These are phyloP conservation scores for Parochlus steinenii DNA, from an alignment of 2,888 invertebrate genomes.

Conservation along the genomic window DNA sequence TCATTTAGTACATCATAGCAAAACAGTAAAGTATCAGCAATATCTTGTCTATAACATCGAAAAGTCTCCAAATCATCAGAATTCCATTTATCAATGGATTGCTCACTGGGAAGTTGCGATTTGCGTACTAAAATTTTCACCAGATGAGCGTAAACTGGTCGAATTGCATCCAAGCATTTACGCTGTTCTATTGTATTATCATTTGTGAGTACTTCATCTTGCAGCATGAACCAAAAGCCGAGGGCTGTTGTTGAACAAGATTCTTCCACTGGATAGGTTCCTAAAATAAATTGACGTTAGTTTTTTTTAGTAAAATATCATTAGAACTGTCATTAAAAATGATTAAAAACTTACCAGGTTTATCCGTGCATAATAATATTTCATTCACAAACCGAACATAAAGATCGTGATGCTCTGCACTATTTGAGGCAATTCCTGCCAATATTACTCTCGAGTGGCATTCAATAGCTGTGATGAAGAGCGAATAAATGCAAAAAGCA, in stretches of 20 bases:
- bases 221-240: constrained; percentile 83
- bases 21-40: constrained; percentile 73
- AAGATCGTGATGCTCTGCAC: constrained; percentile 34
- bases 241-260: constrained; percentile 70
- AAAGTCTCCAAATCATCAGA: constrained; percentile 73
- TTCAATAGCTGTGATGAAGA: constrained; percentile 54
- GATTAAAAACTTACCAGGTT: no score
- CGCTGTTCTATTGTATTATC: constrained; percentile 17
- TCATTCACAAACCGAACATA: constrained; percentile 49
- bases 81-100: constrained; percentile 39
- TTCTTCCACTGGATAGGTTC: constrained; percentile 78
- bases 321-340: no score
- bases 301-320: no score
- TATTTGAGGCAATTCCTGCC: constrained; percentile 22
- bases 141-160: constrained; percentile 63
- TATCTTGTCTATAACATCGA: constrained; percentile 74
- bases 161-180: constrained; percentile 36
- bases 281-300: no score
- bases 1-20: constrained; percentile 69
- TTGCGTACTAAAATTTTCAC: constrained; percentile 62
- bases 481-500: constrained; percentile 45
- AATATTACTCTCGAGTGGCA: constrained; percentile 41
- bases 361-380: constrained; percentile 61
- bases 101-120: constrained; percentile 53
- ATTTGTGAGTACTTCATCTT: constrained; percentile 36